Evolutionary conservation across 2,113 vertebrate species (phyloP), one percentile per base, ranked within the genome.

Genomic region (Notarius quadriscutis): DNA sequence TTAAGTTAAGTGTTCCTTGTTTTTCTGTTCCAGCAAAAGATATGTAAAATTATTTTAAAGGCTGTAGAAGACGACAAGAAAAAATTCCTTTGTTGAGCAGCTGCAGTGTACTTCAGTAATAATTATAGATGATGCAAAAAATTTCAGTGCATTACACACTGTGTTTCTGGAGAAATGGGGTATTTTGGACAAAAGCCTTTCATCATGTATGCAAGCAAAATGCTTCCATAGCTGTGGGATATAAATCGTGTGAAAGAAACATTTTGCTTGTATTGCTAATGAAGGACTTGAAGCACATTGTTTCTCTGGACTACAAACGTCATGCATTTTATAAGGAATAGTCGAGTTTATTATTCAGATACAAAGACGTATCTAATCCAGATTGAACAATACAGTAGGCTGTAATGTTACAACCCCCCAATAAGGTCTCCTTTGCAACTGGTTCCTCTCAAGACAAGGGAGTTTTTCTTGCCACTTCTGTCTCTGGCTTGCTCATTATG

Each of bases 261-360:
- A 81, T 41, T 81, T 81, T 81, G 57, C 79, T 81, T 60, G 30
- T 57, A 63, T 34, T 50, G 81, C 60, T 82, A 82, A 50, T 65
- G 27, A 48, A 63, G 34, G 11, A 65, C 18, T 34, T 80, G 15
- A 34, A 80, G 58, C 7, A 7, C n/a, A 7, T 15, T 34, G 34
- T 34, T 34, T 34, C 34, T 34, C 34, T 80, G 15, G n/a, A 80
- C 53, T 11, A 4, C 55, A 80, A 7, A 78, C 11, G 10, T 53
- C 50, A 78, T 78, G 25, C 12, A 79, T 57, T 79, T 79, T 57
- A 79, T 79, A 4, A 25, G 7, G 25, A 79, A 57, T 57, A 57
- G 12, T 7, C 5, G 25, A 9, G 25, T 55, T 79, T 55, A 15
- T 34, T 1, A 34, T 34, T 34, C 34, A 34, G 74, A 77, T 6